Conservation (phyloP, 1,140 invertebrate genomes). For the Meteorus sp. region DNA sequence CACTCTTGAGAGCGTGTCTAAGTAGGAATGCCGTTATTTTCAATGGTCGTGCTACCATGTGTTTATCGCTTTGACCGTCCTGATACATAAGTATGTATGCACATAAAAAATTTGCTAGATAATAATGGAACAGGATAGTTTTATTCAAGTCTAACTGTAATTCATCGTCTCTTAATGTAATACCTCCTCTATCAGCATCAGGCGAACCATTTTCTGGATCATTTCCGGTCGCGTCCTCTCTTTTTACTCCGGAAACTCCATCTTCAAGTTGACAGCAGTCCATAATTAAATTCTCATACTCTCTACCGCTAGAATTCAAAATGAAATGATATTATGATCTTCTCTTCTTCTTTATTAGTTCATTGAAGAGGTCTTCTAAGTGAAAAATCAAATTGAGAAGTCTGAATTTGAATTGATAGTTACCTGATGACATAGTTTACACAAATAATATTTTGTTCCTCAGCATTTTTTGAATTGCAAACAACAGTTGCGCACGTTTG, state of each 20-base stretch:
- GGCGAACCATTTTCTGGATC: conserved; percentile 86
- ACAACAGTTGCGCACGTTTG: conserved; percentile 96
- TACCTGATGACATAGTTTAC: conserved; percentile 94
- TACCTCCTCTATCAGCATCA: conserved; percentile 77
- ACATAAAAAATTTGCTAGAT: background rate
- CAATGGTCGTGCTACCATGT: no score
- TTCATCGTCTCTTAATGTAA: conserved; percentile 20
- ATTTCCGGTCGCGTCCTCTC: conserved; percentile 76
- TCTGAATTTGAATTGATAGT: conserved; percentile 23
- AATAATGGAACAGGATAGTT: background rate
- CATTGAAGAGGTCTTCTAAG: no score
- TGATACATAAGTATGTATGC: background rate
- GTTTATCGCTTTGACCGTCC: no score
- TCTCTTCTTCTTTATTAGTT: conserved; percentile 2
- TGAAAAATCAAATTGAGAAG: background rate
- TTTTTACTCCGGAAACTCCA: conserved; percentile 72
- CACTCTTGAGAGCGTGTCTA: conserved; percentile 40
- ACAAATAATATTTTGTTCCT: conserved; percentile 95
- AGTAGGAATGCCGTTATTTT: conserved; percentile 33
- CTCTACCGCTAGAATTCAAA: conserved; percentile 75
- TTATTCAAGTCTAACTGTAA: no score
- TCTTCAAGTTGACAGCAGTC: conserved; percentile 90
- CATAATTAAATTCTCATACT: conserved; percentile 88
- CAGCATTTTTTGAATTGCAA: conserved; percentile 91
- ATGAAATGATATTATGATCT: conserved; percentile 15